These are phyloP conservation scores for Laticauda laticaudata DNA, from an alignment of 2,113 vertebrate genomes.

Conservation along the genomic window DNA sequence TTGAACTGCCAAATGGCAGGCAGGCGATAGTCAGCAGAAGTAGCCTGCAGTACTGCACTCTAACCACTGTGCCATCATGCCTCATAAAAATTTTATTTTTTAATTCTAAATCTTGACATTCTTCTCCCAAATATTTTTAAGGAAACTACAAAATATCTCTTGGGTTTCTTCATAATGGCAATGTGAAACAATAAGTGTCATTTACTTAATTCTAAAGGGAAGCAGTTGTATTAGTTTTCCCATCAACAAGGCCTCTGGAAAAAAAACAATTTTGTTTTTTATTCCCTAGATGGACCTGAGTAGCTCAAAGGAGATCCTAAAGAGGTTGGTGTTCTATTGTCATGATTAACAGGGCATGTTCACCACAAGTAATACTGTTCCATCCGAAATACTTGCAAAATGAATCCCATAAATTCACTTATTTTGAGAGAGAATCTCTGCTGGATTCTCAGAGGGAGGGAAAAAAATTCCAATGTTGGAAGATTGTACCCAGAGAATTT, in stretches of 20 bases:
- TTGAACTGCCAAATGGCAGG: no score
- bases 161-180: neutral
- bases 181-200: neutral
- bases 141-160: neutral
- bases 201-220: neutral
- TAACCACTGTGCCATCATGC: no score
- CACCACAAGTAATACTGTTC: neutral
- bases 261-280: neutral
- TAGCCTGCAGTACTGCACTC: no score
- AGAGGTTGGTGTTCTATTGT: neutral
- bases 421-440: conserved; percentile 21
- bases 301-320: neutral
- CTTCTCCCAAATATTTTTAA: neutral
- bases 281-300: neutral
- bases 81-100: neutral
- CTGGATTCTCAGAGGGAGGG: neutral
- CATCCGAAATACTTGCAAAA: conserved; percentile 26
- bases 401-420: conserved; percentile 4
- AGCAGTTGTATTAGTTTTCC: neutral
- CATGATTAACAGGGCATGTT: neutral
- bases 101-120: neutral
- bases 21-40: no score
- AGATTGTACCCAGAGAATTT: neutral
- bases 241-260: neutral
- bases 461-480: conserved; percentile 3